Conservation (phyloP, 2,113 vertebrate species). For the Chauna torquata region DNA sequence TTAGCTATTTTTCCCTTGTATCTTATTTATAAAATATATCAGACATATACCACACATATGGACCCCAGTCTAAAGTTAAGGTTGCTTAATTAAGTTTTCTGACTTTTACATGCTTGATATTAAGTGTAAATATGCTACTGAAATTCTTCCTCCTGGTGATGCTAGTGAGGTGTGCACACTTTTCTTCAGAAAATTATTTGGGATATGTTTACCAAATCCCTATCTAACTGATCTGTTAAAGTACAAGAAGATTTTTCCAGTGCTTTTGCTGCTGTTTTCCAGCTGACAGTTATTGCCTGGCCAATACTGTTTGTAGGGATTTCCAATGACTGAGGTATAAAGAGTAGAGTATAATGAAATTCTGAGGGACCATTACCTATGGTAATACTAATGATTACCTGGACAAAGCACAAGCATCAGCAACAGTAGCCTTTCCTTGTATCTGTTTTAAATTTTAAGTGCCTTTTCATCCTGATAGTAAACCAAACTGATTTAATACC, state of each 20-base stretch:
- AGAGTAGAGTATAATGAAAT: not conserved
- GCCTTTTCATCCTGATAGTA: not conserved
- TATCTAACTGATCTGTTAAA: not conserved
- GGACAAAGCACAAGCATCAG: not conserved
- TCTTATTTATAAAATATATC: not conserved
- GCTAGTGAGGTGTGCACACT: not conserved
- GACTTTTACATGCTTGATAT: not conserved
- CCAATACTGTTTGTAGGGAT: not conserved
- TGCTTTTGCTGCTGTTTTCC: not conserved
- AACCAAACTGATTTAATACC: not conserved
- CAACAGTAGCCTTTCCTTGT: not conserved
- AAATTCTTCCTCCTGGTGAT: not conserved
- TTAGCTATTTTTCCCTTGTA: not conserved
- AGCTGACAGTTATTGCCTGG: not conserved
- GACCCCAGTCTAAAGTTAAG: not conserved
- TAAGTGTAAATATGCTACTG: not conserved
- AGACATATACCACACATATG: not conserved
- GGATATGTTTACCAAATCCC: not conserved
- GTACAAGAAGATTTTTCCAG: not conserved
- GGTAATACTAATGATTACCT: not conserved
- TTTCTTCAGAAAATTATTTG: not conserved
- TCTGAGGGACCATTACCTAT: not conserved
- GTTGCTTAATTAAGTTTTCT: not conserved
- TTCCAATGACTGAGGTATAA: not conserved
- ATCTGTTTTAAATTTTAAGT: not conserved